Percentiles rank a stretch among this genome's conserved stretches.
Conservation (phyloP, 2,888 invertebrate genomes). For the Acanthoscelides obtectus region DNA sequence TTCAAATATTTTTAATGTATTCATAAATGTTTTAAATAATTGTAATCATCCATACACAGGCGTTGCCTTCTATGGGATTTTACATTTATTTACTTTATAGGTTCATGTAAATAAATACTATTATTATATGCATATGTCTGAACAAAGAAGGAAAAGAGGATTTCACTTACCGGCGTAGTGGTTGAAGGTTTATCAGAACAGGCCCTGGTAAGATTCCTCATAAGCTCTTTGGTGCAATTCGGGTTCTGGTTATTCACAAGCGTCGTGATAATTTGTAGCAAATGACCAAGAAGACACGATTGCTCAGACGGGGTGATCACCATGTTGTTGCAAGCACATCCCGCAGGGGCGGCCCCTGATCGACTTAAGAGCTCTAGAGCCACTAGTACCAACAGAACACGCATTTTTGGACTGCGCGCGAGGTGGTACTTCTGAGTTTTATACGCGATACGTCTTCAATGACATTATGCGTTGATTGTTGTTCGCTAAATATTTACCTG, state of each 20-base stretch:
- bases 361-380: slow-evolving; percentile 6
- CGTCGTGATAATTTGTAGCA: slow-evolving; percentile 32
- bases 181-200: neutral
- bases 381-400: slow-evolving; percentile 9
- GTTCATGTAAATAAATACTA: too few species aligned
- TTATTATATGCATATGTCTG: too few species aligned
- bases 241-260: slow-evolving; percentile 26
- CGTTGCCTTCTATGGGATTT: too few species aligned
- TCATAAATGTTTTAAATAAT: too few species aligned
- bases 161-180: neutral
- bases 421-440: neutral
- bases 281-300: slow-evolving; percentile 33
- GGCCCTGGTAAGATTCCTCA: slow-evolving; percentile 1
- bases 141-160: too few species aligned
- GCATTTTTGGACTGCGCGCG: neutral
- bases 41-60: too few species aligned
- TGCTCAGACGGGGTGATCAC: slow-evolving; percentile 27
- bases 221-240: neutral
- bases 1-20: too few species aligned
- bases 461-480: slow-evolving; percentile 2
- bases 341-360: slow-evolving; percentile 16
- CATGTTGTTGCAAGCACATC: slow-evolving; percentile 19
- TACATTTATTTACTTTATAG: too few species aligned
- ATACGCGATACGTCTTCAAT: slow-evolving; percentile 2
- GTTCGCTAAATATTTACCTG: neutral